Base-by-base conservation (phyloP, 2,797 vertebrate species). In the Microcaecilia unicolor region DNA sequence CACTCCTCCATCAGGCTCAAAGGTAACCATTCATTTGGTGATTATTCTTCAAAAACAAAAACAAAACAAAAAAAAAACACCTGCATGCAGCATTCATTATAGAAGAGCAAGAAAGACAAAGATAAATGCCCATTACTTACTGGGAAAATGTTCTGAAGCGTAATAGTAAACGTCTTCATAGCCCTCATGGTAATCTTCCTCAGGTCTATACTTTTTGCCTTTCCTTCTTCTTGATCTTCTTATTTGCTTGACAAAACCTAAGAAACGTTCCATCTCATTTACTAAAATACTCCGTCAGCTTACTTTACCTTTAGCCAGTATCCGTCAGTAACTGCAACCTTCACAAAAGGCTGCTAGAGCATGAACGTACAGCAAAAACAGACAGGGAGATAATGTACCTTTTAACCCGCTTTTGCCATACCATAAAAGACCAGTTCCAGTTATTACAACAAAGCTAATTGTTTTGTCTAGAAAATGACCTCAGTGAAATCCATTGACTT, bases 151-250 rank as follows among this genome's bases (percentile, higher is more conserved):
- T 71, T 95, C 89, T 1, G 87, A 88, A 19, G 88, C 82, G 14
- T 98, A 98, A 76, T 93, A 95, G 78, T 97, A 97, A 59, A 98
- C 92, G 54, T 98, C 95, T 79, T 97, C 95, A 5, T 98, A 98
- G 30, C 95, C 93, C 73, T 98, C 95, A 7, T 97, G 95, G 78
- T 98, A 97, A 70, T 97, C 93, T 72, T 97, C 93, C 66, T 95
- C 95, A 0, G 93, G 92, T 13, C 91, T 86, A 73, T 97, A 98
- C 83, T 92, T 90, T 82, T 93, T 97, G 44, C 92, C 89, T 66
- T 92, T 86, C 71, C 93, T 88, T 64, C 92, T 88, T 64, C 89
- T 86, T 1, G 88, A 88, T 51, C 87, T 78, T 55, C 89, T 72
- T 55, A 98, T 91, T 64, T 93, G 89, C 62, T 85, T 91, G 72